phyloP scores from a whole-genome alignment of 1,140 invertebrate genomes.

The Drosophila repleta region DNA sequence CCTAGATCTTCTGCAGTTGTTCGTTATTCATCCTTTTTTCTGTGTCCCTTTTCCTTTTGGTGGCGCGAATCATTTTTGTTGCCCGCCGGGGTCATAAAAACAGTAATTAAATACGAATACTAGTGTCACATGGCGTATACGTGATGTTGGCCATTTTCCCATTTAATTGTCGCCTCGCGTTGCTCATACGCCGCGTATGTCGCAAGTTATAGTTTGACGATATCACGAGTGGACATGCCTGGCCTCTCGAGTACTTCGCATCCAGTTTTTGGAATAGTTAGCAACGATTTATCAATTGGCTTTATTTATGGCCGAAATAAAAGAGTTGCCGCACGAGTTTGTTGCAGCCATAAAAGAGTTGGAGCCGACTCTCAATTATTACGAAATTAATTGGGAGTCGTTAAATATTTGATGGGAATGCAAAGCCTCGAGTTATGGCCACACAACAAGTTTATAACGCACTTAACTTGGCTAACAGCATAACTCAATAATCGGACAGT shows the following conservation, averaged over 20 bases:
- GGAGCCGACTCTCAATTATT: no score
- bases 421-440: no score
- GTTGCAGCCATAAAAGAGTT: not conserved
- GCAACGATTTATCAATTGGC: constrained; percentile 12
- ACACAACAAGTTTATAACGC: no score
- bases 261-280: not conserved
- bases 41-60: constrained; percentile 25
- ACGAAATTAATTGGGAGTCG: no score
- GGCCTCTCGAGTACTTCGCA: not conserved
- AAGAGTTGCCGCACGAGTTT: not conserved
- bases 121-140: constrained; percentile 77
- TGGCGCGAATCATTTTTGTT: constrained; percentile 53
- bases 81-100: constrained; percentile 60
- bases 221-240: not conserved
- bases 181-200: constrained; percentile 58
- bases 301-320: not conserved
- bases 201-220: constrained; percentile 15
- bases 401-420: not conserved
- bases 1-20: constrained; percentile 10
- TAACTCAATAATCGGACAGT: not conserved
- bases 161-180: constrained; percentile 53
- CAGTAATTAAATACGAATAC: constrained; percentile 77
- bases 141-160: constrained; percentile 55
- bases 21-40: constrained; percentile 55
- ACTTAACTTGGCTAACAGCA: not conserved